Conservation (phyloP, 2,888 invertebrate species). For the Timema podura region DNA sequence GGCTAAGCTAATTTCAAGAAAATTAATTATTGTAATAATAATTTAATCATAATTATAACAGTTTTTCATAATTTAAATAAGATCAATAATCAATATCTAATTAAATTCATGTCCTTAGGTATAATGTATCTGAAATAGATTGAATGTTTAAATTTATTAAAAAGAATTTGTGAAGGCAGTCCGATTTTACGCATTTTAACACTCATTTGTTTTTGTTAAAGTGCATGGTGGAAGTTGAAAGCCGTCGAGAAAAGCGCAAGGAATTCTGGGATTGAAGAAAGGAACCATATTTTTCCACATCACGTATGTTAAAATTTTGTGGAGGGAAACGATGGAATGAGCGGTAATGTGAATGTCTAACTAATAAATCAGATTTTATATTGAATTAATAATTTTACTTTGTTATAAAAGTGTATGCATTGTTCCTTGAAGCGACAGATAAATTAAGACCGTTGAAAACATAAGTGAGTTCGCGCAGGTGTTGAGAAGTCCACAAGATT, state of each 20-base stretch:
- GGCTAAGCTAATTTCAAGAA: no score
- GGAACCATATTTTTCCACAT: slow-evolving; percentile 56
- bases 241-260: slow-evolving; percentile 44
- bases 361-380: not conserved
- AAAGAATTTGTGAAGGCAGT: not conserved
- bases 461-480: slow-evolving; percentile 41
- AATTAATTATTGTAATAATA: no score
- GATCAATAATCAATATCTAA: no score
- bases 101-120: no score
- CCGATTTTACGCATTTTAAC: not conserved
- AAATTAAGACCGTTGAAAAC: slow-evolving; percentile 27
- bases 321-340: slow-evolving; percentile 40
- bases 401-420: slow-evolving; percentile 24
- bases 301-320: slow-evolving; percentile 47
- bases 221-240: slow-evolving; percentile 26
- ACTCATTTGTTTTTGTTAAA: not conserved
- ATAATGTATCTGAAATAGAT: no score
- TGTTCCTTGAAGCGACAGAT: slow-evolving; percentile 22
- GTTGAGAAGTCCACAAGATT: slow-evolving; percentile 40
- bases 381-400: slow-evolving; percentile 25
- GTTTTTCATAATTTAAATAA: no score
- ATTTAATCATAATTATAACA: no score
- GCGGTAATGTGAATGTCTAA: slow-evolving; percentile 29
- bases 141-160: not conserved
- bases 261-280: slow-evolving; percentile 54